These are phyloP conservation scores for Pharmacophagus antenor DNA, from an alignment of 2,888 invertebrate species.

Conservation along the genomic window DNA sequence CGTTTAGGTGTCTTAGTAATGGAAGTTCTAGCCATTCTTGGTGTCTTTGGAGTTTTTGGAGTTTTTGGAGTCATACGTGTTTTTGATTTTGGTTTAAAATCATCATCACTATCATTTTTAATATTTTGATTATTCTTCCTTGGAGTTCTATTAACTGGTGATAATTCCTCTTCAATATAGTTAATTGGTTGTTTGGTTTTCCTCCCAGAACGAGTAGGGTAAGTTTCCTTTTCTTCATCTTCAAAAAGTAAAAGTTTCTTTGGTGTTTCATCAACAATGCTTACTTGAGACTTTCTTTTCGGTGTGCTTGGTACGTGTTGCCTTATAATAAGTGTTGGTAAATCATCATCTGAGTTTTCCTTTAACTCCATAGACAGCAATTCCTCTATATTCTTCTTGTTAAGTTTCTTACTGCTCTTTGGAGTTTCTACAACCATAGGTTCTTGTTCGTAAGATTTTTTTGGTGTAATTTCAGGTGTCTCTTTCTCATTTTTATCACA, in stretches of 20 bases:
- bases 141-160: slow-evolving; percentile 57
- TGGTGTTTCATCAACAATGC: slow-evolving; percentile 55
- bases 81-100: slow-evolving; percentile 48
- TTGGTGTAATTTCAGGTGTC: slow-evolving; percentile 53
- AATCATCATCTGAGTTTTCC: slow-evolving; percentile 69
- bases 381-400: slow-evolving; percentile 54
- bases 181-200: slow-evolving; percentile 45
- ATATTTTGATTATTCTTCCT: slow-evolving; percentile 42
- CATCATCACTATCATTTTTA: slow-evolving; percentile 56
- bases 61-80: slow-evolving; percentile 38
- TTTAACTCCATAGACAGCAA: slow-evolving; percentile 63
- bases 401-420: slow-evolving; percentile 50
- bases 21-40: slow-evolving; percentile 32
- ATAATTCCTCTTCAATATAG: slow-evolving; percentile 57
- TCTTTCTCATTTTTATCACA: slow-evolving; percentile 66
- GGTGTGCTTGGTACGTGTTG: slow-evolving; percentile 59
- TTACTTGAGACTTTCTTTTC: slow-evolving; percentile 56
- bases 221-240: slow-evolving; percentile 48
- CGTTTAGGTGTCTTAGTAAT: slow-evolving; percentile 48
- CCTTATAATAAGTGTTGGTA: slow-evolving; percentile 68
- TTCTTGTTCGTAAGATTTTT: slow-evolving; percentile 39
- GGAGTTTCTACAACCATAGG: slow-evolving; percentile 46
- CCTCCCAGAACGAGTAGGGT: slow-evolving; percentile 55
- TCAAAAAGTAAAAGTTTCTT: slow-evolving; percentile 63
- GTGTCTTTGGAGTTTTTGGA: slow-evolving; percentile 36